A percentile compares a stretch with the other conserved stretches of the same genome.
These are phyloP conservation scores for Eulemur rufifrons DNA, from an alignment of 2,113 vertebrate genomes.

Conservation along the genomic window DNA sequence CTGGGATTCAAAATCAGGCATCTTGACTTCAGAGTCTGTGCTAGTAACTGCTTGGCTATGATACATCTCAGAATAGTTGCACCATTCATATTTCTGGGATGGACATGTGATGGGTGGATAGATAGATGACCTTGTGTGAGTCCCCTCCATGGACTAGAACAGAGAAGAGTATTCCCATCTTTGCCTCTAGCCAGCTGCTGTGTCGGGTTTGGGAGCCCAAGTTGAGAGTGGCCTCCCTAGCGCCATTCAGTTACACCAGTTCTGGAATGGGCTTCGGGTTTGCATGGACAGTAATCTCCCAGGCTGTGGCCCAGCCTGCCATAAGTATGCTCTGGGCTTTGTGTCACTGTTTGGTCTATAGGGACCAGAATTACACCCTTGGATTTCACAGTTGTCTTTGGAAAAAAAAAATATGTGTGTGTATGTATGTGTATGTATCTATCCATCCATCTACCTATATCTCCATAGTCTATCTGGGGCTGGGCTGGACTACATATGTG, in stretches of 20 bases:
- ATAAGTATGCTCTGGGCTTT: neutral
- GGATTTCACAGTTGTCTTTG: conserved; percentile 36
- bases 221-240: neutral
- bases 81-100: neutral
- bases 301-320: neutral
- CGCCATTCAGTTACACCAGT: neutral
- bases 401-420: neutral
- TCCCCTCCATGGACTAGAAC: neutral
- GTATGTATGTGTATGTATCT: neutral
- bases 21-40: conserved; percentile 1
- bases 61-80: neutral
- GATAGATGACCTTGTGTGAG: neutral
- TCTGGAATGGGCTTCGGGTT: neutral
- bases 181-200: neutral
- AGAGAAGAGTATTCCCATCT: neutral
- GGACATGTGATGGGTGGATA: neutral
- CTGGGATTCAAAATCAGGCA: neutral
- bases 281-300: neutral
- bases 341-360: neutral
- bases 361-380: neutral
- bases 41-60: neutral
- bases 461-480: neutral
- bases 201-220: neutral
- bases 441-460: neutral
- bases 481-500: neutral